A percentile compares a stretch with the other conserved stretches of the same genome.
These are phyloP conservation scores for Phengaris alcon DNA, from an alignment of 2,888 invertebrate species.

Conservation along the genomic window DNA sequence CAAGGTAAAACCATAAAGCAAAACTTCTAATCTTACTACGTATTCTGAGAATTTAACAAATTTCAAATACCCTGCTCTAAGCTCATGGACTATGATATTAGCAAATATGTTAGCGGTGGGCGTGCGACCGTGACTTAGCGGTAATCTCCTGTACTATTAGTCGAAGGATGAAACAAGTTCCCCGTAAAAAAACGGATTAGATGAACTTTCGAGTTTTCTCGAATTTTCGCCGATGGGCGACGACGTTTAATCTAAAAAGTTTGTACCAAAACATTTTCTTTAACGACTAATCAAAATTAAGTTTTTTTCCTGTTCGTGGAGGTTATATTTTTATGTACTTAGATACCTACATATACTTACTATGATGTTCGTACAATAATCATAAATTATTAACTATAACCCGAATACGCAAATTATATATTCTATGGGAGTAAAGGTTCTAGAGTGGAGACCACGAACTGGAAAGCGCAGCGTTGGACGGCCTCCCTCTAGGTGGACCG, in stretches of 20 bases:
- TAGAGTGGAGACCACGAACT: too few relatives aligned
- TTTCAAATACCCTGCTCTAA: neutral
- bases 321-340: too few relatives aligned
- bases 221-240: neutral
- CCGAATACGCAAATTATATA: too few relatives aligned
- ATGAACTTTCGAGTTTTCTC: neutral
- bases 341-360: too few relatives aligned
- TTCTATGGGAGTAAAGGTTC: too few relatives aligned
- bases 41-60: neutral
- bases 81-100: conserved; percentile 13
- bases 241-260: neutral
- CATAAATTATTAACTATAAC: too few relatives aligned
- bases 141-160: conserved; percentile 10
- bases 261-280: conserved; percentile 1
- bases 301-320: neutral
- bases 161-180: neutral
- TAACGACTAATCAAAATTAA: neutral
- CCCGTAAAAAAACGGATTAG: neutral
- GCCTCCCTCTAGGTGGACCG: too few relatives aligned
- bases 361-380: too few relatives aligned
- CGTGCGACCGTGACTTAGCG: neutral
- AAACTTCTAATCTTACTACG: neutral
- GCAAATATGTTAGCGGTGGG: neutral
- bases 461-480: too few relatives aligned
- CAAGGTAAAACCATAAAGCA: neutral